Base-by-base conservation (phyloP, 2,888 invertebrate species). In the Seira ritae region DNA sequence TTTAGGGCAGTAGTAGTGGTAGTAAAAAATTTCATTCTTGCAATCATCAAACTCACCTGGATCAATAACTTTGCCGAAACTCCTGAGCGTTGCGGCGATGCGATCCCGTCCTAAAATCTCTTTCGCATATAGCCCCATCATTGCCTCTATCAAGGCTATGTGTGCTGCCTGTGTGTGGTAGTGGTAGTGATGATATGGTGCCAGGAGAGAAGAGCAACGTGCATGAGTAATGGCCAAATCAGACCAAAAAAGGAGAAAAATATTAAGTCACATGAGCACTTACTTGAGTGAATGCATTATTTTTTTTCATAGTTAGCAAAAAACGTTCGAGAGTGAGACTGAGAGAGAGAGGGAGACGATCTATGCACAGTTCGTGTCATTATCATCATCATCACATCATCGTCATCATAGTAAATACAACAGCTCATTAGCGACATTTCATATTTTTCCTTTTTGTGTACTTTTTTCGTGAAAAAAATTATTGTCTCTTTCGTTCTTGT, bases 91-190 rank as follows among this genome's bases (percentile, higher is more conserved):
- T 3, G 85, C 79, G 23, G 85, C 46, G 46, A 88, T 86, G 66
- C 87, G 67, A 77, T 88, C 88, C 70, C 86, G 84, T 80, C 79
- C 84, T 24, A 87, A 50, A 72, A 87, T 84, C 73, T 87, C 88
- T 66, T 88, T 88, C 23, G 87, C 84, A 72, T 88, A 88, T 65
- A 88, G 81, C 42, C 84, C 81, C 87, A 88, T 88, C 46, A 88
- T 83, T n/a, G 88, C 88, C 84, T 88, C 88, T 22, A 88, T 86
- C 19, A 88, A 80, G 65, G 88, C 88, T 60, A 88, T 87, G 74
- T 88, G 88, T 62, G 88, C 88, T 42, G 88, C 87, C 88, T 88
- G 65, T 37, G 22, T 46, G 75, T 12, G 4, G 1, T 20, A 20
- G 23, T 1, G 23, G 22, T 1, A 69, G 37, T 15, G 37, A 37